Base-by-base conservation (phyloP, 53 echinoderm and acorn worm species). In the Paracentrotus lividus region DNA sequence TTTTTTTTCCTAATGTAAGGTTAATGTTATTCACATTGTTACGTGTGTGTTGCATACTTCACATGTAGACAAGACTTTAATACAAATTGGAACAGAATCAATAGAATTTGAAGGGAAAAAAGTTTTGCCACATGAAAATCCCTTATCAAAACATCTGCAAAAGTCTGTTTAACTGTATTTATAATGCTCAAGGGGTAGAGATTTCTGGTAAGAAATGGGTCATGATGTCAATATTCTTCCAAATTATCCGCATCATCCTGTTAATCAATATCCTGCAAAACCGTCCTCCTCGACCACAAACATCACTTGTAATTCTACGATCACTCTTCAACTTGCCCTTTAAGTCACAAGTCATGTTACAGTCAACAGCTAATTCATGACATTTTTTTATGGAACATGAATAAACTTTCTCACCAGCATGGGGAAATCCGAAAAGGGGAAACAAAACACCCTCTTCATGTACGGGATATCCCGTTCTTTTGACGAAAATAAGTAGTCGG, bases 341-440 rank as follows among this genome's bases (percentile, higher is more conserved):
- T 72, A 72, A 72, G 36, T 4, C 5, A 72, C 72, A 72, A 40
- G 36, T 72, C 72, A 40, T 9, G 27, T 72, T 72, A 72, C 72
- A 36, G 72, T 72, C 72, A 72, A 40, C 29, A 5, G 38, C 72
- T 72, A 38, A 20, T 40, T 72, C 72, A 72, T 40, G 38, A 72
- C 72, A 72, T 26, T 40, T 40, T n/a, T n/a, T 38, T 20, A 72
- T 18, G 38, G 72, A 40, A 72, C 72, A 72, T 72, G 72, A 72
- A 72, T 4, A 72, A 72, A 72, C 72, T 72, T 57, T 72, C 72
- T 72, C 69, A 9, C 16, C 72, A 72, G 40, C 72, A 72, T 38
- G 32, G 72, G n/a, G 72, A 72, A 72, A 72, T 72, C 72, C 72
- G 72, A 72, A 72, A 72, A 72, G 72, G 72, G 72, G 72, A 72